Conservation (phyloP, 2,113 vertebrate species). For the Melanostigma gelatinosum region DNA sequence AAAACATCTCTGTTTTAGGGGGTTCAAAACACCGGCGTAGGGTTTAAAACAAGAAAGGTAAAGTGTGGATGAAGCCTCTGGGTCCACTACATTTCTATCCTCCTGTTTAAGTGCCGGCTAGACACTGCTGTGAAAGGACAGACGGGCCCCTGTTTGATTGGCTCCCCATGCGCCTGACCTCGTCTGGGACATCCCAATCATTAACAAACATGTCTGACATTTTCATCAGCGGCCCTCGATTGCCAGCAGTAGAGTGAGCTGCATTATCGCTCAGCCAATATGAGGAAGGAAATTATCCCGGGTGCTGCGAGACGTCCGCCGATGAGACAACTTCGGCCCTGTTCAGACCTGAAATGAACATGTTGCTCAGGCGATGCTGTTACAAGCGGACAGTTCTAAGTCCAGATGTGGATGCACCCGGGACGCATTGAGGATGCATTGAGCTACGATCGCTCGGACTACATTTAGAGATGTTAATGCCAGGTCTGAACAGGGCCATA, state of each 20-base stretch:
- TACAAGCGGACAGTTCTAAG: too few relatives aligned
- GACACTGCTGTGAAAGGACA: slow-evolving; percentile 27
- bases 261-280: slow-evolving; percentile 18
- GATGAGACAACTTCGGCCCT: neutral
- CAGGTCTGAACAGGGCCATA: neutral
- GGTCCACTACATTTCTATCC: slow-evolving; percentile 14
- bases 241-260: slow-evolving; percentile 33
- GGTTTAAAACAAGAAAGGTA: neutral
- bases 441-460: neutral
- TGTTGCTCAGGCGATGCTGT: too few relatives aligned
- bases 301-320: neutral
- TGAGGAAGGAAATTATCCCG: slow-evolving; percentile 8
- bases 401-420: too few relatives aligned
- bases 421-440: too few relatives aligned
- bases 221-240: slow-evolving; percentile 54
- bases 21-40: neutral
- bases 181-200: slow-evolving; percentile 43
- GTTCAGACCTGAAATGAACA: too few relatives aligned
- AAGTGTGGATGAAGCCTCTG: neutral
- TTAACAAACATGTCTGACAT: slow-evolving; percentile 67
- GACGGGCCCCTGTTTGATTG: slow-evolving; percentile 44
- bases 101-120: slow-evolving; percentile 26
- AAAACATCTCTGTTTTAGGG: neutral
- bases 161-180: slow-evolving; percentile 41
- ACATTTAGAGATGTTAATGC: neutral